Conservation (phyloP, 2,888 invertebrate genomes). For the Pseudoips prasinana region DNA sequence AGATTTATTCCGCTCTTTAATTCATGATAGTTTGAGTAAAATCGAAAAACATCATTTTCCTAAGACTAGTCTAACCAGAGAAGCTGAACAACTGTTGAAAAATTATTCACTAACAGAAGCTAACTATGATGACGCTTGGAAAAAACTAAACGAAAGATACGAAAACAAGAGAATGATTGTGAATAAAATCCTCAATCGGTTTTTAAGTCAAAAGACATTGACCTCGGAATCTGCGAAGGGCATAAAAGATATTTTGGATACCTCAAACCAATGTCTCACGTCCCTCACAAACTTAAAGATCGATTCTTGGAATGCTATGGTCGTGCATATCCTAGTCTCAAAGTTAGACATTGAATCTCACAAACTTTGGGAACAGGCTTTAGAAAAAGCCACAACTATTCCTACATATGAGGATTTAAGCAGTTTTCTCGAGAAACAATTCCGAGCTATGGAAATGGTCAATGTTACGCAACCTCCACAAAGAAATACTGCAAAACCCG, state of each 20-base stretch:
- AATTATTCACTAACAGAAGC: constrained; percentile 11
- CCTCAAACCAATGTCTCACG: constrained; percentile 24
- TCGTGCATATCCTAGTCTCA: constrained; percentile 15
- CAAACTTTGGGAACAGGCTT: constrained; percentile 22
- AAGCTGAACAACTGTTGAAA: constrained; percentile 18
- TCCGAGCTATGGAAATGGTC: constrained; percentile 18
- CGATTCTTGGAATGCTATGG: constrained; percentile 18
- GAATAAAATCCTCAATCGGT: constrained; percentile 21
- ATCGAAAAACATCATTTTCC: constrained; percentile 21
- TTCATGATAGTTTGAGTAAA: constrained; percentile 10
- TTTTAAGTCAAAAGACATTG: constrained; percentile 22
- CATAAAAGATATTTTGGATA: constrained; percentile 31
- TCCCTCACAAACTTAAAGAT: constrained; percentile 17
- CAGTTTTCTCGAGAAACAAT: constrained; percentile 16
- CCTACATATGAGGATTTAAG: constrained; percentile 3
- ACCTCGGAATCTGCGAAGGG: constrained; percentile 12
- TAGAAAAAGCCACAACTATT: constrained; percentile 10
- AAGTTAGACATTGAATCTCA: constrained; percentile 25
- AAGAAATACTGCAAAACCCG: no score
- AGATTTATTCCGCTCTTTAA: constrained; percentile 16
- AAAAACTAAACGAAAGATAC: constrained; percentile 13
- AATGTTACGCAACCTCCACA: neutral
- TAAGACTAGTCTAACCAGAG: constrained; percentile 16
- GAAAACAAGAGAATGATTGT: constrained; percentile 14
- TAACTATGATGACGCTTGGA: constrained; percentile 25